Percentiles rank a stretch among this genome's conserved stretches.
phyloP scores from a whole-genome alignment of 2,797 vertebrate species.

The Hipposideros larvatus region DNA sequence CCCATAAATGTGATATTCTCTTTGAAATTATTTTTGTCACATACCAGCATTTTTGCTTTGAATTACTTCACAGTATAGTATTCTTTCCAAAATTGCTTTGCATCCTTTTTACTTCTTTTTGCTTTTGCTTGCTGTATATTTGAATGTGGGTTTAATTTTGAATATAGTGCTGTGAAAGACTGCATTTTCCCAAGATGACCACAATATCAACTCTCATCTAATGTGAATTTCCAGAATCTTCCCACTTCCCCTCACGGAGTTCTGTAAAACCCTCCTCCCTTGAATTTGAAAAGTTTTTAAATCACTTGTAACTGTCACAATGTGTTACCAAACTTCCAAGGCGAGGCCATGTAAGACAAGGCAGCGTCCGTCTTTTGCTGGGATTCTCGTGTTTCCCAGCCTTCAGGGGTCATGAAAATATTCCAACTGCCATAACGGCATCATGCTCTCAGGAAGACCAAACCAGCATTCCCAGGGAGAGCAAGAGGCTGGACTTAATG shows the following conservation, averaged over 20 bases:
- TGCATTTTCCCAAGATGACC: background rate
- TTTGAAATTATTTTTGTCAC: background rate
- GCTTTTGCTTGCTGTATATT: background rate
- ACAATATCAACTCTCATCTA: background rate
- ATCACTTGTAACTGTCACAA: background rate
- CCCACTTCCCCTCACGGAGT: background rate
- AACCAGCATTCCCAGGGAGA: background rate
- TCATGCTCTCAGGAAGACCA: background rate
- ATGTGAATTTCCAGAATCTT: background rate
- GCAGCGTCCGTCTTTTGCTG: background rate
- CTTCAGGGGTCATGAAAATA: background rate
- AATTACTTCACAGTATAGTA: background rate
- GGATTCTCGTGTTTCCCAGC: background rate
- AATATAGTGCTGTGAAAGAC: background rate
- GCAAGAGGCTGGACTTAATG: background rate
- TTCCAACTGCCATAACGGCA: background rate
- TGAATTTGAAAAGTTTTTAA: background rate
- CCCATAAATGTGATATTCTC: background rate
- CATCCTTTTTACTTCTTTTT: background rate
- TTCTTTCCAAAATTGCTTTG: background rate
- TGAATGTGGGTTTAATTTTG: background rate
- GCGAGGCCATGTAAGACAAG: background rate
- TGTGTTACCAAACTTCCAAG: background rate
- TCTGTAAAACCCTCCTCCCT: background rate
- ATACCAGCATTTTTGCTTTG: background rate